Evolutionary conservation across 2,888 invertebrate genomes (phyloP).

Genomic region (Apodemia mormo): DNA sequence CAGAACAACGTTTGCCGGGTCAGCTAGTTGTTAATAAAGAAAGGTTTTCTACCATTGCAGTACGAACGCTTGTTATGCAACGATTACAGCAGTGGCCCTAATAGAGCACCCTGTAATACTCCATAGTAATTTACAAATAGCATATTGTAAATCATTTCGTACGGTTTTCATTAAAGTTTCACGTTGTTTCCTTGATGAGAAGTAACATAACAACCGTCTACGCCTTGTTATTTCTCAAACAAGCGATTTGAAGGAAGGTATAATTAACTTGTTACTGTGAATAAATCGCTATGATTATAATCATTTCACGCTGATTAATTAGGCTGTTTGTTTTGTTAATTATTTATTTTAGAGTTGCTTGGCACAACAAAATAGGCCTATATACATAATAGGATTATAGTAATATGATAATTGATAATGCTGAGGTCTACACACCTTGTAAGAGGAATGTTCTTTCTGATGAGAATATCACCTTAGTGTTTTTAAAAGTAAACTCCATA

Average conservation of each 20-base stretch:
- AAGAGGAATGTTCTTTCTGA: too few relatives aligned
- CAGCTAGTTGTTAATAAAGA: background rate
- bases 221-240: constrained; percentile 26
- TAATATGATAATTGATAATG: too few relatives aligned
- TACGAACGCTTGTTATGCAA: background rate
- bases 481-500: too few relatives aligned
- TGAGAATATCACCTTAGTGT: too few relatives aligned
- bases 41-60: background rate
- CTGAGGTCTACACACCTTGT: too few relatives aligned
- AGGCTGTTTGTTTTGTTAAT: too few relatives aligned
- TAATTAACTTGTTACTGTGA: background rate
- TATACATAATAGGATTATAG: too few relatives aligned
- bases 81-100: background rate
- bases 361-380: too few relatives aligned
- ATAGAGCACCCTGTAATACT: background rate
- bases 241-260: constrained; percentile 22
- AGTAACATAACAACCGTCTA: constrained; percentile 23
- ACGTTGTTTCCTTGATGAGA: constrained; percentile 25
- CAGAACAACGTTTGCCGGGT: too few relatives aligned
- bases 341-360: too few relatives aligned
- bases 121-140: background rate
- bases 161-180: constrained; percentile 18
- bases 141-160: constrained; percentile 1
- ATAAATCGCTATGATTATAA: background rate
- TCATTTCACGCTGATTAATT: background rate